Evolutionary conservation across 1,140 invertebrate species (phyloP), one percentile per base, ranked within the genome.

Genomic region (Euura saliciscinereae): DNA sequence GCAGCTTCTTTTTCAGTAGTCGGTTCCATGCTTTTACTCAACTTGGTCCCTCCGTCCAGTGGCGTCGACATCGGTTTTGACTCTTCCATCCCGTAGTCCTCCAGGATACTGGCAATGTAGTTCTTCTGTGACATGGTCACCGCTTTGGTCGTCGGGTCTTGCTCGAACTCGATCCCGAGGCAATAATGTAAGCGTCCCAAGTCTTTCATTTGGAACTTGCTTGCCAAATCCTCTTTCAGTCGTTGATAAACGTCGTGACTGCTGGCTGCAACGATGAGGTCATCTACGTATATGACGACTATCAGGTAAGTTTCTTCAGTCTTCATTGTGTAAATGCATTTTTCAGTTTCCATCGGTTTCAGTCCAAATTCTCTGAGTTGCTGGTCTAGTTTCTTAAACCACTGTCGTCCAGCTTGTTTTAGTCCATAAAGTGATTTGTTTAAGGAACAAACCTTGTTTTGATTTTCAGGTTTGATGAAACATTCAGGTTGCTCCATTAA

Each of bases 391-490:
- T 78, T 82, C 59, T 65, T 65, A 69, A 78, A 81, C 78, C 43
- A n/a, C 44, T 71, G 10, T 42, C 46, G 13, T 65, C 42, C n/a
- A 10, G 77, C 77, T 70, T 79, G 76, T 68, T 82, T 78, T 13
- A 80, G 11, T 2, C 78, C 79, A 75, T 81, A 78, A 42, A 70
- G 82, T 73, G 8, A 82, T 83, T 73, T 76, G 74, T 59, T 79
- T 43, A 71, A 87, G 79, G 71, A 79, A 87, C 1, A 87, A 75
- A 43, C 75, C 76, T 75, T 86, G n/a, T n/a, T n/a, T 83, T 28
- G 82, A 74, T 7, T 88, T 69, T 71, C 75, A 74, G 67, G 76
- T 66, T 13, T 76, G 71, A 11, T 74, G 51, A 10, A 80, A 43
- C 68, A 69, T 65, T 67, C 73, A 45, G 2, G 78, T 76, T 70